A percentile compares a stretch with the other conserved stretches of the same genome.
These are phyloP conservation scores for Mamestra brassicae DNA, from an alignment of 2,888 invertebrate species.

Conservation along the genomic window DNA sequence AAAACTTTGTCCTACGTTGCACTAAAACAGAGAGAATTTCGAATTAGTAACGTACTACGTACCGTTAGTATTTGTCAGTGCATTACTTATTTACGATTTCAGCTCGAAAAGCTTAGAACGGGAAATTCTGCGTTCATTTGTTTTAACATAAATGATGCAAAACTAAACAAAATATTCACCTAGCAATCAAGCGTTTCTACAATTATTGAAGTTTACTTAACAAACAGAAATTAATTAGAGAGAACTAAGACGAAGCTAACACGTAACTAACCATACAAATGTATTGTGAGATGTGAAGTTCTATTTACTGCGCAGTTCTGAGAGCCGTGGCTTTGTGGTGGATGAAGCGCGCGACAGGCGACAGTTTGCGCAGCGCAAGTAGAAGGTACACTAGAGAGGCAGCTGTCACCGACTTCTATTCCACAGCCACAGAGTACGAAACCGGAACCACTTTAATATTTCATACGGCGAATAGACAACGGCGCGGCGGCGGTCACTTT, in stretches of 20 bases:
- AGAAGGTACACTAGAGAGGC: slow-evolving; percentile 37
- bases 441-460: slow-evolving; percentile 53
- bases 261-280: slow-evolving; percentile 32
- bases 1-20: slow-evolving; percentile 24
- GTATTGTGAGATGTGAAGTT: slow-evolving; percentile 23
- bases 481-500: slow-evolving; percentile 40
- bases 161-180: neutral
- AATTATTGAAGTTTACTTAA: slow-evolving; percentile 11
- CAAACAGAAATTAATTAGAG: slow-evolving; percentile 35
- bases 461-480: slow-evolving; percentile 38
- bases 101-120: neutral
- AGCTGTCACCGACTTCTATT: slow-evolving; percentile 54
- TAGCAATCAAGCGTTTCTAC: neutral
- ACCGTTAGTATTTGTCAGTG: neutral
- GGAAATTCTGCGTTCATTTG: neutral
- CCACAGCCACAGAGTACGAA: slow-evolving; percentile 37
- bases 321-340: slow-evolving; percentile 47
- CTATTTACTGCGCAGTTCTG: slow-evolving; percentile 31
- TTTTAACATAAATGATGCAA: neutral
- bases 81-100: neutral
- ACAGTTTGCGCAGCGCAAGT: slow-evolving; percentile 48
- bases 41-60: neutral
- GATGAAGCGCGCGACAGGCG: slow-evolving; percentile 39
- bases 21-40: slow-evolving; percentile 17
- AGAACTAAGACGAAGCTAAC: slow-evolving; percentile 12